Evolutionary conservation across 2,797 vertebrate genomes (phyloP).

Genomic region (Oceanodroma leucorhoa): DNA sequence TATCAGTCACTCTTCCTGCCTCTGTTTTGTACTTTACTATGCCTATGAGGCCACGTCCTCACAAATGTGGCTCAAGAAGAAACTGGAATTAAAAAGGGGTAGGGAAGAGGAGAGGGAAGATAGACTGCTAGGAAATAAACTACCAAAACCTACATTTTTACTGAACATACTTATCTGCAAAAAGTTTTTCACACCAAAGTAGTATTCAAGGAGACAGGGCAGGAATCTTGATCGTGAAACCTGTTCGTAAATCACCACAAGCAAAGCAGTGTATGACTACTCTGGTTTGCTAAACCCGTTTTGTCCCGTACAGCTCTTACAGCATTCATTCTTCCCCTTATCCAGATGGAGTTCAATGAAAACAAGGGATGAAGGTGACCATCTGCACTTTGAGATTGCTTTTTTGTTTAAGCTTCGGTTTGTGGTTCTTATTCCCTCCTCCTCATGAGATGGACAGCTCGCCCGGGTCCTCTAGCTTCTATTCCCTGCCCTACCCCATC

Average conservation of each 20-base stretch:
- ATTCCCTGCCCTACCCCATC: not conserved
- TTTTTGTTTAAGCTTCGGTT: not conserved
- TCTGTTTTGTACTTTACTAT: not conserved
- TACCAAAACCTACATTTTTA: not conserved
- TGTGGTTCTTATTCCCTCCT: not conserved
- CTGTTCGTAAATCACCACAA: not conserved
- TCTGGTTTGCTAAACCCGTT: rapidly evolving
- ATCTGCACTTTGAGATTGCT: not conserved
- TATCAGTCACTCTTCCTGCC: not conserved
- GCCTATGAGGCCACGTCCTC: not conserved
- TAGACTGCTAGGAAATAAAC: not conserved
- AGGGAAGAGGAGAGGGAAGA: not conserved
- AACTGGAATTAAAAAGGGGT: not conserved
- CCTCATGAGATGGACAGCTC: not conserved
- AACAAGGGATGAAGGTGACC: not conserved
- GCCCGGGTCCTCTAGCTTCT: not conserved
- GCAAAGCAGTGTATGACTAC: not conserved
- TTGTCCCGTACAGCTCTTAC: not conserved
- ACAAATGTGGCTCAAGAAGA: not conserved
- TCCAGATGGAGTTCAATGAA: not conserved
- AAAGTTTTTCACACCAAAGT: not conserved
- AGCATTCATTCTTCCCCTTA: not conserved
- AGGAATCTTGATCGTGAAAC: not conserved
- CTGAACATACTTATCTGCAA: not conserved
- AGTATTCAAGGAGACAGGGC: not conserved